These are phyloP conservation scores for Lathronympha strigana DNA, from an alignment of 2,888 invertebrate species.

Conservation along the genomic window DNA sequence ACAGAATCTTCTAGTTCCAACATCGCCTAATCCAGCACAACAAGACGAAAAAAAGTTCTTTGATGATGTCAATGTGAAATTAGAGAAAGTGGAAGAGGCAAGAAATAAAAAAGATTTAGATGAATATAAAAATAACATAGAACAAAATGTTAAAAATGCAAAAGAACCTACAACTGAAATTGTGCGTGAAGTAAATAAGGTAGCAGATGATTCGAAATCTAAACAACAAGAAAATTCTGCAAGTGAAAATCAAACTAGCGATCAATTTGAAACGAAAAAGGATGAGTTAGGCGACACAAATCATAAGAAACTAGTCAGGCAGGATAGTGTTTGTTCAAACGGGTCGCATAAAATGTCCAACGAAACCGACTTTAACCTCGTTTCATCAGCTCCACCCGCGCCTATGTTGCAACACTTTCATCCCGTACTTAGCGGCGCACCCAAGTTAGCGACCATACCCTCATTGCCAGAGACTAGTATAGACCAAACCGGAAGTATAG, in stretches of 20 bases:
- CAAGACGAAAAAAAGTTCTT: conserved; percentile 67
- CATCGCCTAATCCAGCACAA: conserved; percentile 64
- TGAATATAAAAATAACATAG: no score
- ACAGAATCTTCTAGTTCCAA: conserved; percentile 70
- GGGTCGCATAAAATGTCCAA: conserved; percentile 72
- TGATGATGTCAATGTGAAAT: conserved; percentile 69
- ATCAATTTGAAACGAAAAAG: background rate
- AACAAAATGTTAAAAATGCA: background rate
- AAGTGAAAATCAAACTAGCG: background rate
- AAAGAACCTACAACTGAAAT: conserved; percentile 6
- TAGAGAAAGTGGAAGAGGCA: conserved; percentile 53
- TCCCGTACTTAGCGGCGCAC: conserved; percentile 66
- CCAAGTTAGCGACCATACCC: conserved; percentile 73
- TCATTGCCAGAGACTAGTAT: conserved; percentile 71
- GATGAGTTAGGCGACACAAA: conserved; percentile 45
- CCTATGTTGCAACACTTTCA: conserved; percentile 71
- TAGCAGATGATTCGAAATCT: background rate
- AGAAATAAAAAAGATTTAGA: conserved; percentile 11
- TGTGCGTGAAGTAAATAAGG: background rate
- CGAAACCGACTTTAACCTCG: conserved; percentile 54
- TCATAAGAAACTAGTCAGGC: conserved; percentile 63
- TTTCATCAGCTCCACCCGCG: conserved; percentile 54
- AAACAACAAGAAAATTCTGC: conserved; percentile 2
- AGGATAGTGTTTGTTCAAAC: conserved; percentile 69
- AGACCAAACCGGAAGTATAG: conserved; percentile 66